phyloP scores from a whole-genome alignment of 2,888 invertebrate genomes.

The Callosobruchus maculatus region DNA sequence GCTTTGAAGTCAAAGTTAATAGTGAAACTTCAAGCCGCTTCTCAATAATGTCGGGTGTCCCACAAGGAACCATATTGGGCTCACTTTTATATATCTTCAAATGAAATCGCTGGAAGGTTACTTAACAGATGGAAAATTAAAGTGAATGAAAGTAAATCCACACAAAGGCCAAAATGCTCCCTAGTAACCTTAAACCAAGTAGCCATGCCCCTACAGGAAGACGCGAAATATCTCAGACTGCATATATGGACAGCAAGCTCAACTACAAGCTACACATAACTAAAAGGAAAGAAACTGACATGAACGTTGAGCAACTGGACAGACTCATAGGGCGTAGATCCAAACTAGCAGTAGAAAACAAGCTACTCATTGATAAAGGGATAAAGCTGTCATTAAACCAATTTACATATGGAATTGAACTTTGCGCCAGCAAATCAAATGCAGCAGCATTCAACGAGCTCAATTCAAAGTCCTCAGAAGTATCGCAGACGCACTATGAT shows the following conservation, averaged over 20 bases:
- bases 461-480: no score
- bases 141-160: background rate
- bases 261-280: background rate
- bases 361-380: no score
- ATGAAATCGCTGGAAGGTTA: background rate
- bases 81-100: background rate
- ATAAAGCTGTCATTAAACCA: no score
- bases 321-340: no score
- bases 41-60: background rate
- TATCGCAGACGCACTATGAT: no score
- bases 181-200: background rate
- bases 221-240: background rate
- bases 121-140: conserved; percentile 1
- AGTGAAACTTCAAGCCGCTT: background rate
- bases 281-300: background rate
- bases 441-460: no score
- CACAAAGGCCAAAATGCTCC: background rate
- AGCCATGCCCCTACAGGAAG: background rate
- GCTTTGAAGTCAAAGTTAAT: background rate
- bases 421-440: no score
- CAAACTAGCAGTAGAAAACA: no score
- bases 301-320: no score
- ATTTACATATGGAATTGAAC: no score
- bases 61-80: background rate
- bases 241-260: background rate